Conservation (phyloP, 2,888 invertebrate species). For the Argyresthia albistria region DNA sequence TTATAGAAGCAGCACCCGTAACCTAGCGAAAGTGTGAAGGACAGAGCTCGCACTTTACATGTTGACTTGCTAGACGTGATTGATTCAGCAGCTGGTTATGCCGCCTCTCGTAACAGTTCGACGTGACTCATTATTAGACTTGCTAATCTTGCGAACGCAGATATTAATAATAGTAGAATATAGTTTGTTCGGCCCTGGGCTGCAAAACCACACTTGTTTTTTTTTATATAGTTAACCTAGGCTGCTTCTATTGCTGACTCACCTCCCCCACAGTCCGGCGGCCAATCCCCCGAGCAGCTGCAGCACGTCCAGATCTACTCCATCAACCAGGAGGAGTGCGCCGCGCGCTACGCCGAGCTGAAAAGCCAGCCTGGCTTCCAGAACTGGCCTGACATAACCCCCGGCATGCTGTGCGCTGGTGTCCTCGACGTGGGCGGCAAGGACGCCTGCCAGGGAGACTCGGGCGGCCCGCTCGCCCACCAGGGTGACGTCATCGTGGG, state of each 20-base stretch:
- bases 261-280: constrained; percentile 3
- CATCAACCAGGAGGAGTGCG: constrained; percentile 27
- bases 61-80: too few species aligned
- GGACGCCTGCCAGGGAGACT: constrained; percentile 62
- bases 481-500: constrained; percentile 42
- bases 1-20: too few species aligned
- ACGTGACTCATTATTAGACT: too few species aligned
- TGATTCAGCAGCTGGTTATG: too few species aligned
- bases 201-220: too few species aligned
- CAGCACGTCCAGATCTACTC: constrained; percentile 22
- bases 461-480: constrained; percentile 62
- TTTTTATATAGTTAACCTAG: too few species aligned
- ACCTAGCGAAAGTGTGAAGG: too few species aligned
- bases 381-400: constrained; percentile 24
- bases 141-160: too few species aligned
- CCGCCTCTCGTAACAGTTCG: too few species aligned
- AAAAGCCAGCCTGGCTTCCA: constrained; percentile 16
- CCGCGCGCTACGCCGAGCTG: constrained; percentile 24
- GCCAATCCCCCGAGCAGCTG: constrained; percentile 1
- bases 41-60: too few species aligned
- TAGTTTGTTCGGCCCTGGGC: too few species aligned
- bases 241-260: background rate
- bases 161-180: too few species aligned
- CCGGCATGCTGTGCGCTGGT: constrained; percentile 38
- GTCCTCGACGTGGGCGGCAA: constrained; percentile 26